Evolutionary conservation across 1,140 invertebrate genomes (phyloP).

Genomic region (Eumeta japonica): DNA sequence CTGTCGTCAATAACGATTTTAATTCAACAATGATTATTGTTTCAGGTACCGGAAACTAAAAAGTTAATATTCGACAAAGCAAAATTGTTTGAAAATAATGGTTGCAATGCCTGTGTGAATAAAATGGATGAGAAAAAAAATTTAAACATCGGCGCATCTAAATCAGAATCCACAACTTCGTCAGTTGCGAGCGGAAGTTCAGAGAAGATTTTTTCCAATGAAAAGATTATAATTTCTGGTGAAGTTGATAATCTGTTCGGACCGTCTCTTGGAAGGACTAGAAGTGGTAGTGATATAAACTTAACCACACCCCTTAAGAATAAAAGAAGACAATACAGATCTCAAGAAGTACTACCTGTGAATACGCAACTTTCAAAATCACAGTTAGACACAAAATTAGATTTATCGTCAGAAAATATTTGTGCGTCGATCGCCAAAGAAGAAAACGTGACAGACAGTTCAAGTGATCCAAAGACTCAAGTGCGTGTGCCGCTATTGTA

Average conservation of each 20-base stretch:
- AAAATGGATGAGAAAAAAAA: too few species aligned
- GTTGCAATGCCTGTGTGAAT: constrained; percentile 24
- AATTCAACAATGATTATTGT: constrained; percentile 10
- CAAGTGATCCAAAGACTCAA: background rate
- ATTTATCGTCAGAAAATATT: background rate
- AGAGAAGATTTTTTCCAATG: constrained; percentile 26
- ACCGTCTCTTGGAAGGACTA: constrained; percentile 41
- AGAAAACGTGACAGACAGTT: background rate
- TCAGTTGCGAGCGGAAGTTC: constrained; percentile 32
- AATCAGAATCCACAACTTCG: constrained; percentile 32
- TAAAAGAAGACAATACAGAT: constrained; percentile 44
- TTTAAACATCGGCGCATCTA: too few species aligned
- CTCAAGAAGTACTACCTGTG: constrained; percentile 46
- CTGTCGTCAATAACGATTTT: too few species aligned
- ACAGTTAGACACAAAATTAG: background rate
- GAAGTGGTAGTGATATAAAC: constrained; percentile 46
- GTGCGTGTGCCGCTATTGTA: constrained; percentile 29
- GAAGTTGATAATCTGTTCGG: constrained; percentile 48
- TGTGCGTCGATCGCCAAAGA: too few species aligned
- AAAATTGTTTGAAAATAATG: too few species aligned
- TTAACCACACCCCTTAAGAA: constrained; percentile 34
- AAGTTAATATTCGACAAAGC: constrained; percentile 27
- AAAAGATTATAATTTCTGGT: constrained; percentile 37
- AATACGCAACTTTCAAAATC: constrained; percentile 10
- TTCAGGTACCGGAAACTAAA: constrained; percentile 33